Percentiles rank a stretch among this genome's conserved stretches.
phyloP scores from a whole-genome alignment of 2,113 vertebrate species.

The Panurus biarmicus region DNA sequence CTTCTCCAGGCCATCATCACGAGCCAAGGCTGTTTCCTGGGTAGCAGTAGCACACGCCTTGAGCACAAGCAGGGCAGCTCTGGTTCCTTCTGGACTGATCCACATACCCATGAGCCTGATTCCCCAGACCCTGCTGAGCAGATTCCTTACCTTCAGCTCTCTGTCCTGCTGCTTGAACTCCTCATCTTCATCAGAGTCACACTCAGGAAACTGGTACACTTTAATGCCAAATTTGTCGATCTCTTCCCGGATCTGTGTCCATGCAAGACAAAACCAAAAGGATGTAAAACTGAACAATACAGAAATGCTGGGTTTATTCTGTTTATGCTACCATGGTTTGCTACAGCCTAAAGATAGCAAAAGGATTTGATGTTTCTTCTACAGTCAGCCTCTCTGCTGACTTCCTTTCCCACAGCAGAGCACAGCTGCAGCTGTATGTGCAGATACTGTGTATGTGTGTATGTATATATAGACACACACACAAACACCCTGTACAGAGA shows the following conservation, averaged over 20 bases:
- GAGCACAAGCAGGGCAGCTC: neutral
- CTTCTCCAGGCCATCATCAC: neutral
- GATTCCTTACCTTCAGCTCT: slow-evolving; percentile 83
- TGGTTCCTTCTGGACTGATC: neutral
- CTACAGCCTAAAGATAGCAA: neutral
- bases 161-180: slow-evolving; percentile 94
- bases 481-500: neutral
- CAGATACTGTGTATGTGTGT: neutral
- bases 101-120: neutral
- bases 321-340: neutral
- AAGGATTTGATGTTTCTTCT: neutral
- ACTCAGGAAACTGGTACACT: slow-evolving; percentile 94
- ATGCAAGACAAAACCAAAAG: neutral
- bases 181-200: slow-evolving; percentile 93
- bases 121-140: neutral
- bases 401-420: neutral
- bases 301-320: neutral
- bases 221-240: slow-evolving; percentile 95
- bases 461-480: fast-evolving
- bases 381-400: neutral
- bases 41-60: neutral
- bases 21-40: neutral
- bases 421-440: neutral
- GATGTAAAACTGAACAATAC: neutral
- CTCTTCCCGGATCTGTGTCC: slow-evolving; percentile 85